These are phyloP conservation scores for Isotomurus palustris DNA, from an alignment of 2,888 invertebrate species.

Conservation along the genomic window DNA sequence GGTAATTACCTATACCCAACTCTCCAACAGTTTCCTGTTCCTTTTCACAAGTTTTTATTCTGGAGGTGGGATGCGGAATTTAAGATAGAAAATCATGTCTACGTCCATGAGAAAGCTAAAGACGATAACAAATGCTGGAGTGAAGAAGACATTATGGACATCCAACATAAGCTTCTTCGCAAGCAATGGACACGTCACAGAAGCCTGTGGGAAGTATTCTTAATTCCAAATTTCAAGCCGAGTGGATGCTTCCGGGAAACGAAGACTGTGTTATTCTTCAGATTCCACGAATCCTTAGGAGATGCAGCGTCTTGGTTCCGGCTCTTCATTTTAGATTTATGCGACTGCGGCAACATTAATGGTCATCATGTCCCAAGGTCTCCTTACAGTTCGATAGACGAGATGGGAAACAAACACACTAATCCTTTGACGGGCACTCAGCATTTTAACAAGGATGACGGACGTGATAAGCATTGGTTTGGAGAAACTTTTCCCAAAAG, in stretches of 20 bases:
- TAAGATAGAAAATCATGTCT: conserved; percentile 26
- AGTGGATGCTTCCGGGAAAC: conserved; percentile 17
- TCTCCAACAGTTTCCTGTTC: conserved; percentile 30
- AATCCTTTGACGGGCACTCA: not conserved
- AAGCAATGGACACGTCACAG: conserved; percentile 35
- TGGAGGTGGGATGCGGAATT: conserved; percentile 36
- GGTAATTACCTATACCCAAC: conserved; percentile 20
- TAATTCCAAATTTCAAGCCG: conserved; percentile 30
- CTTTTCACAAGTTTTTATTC: conserved; percentile 27
- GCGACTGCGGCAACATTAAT: conserved; percentile 11
- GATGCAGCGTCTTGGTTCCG: conserved; percentile 25
- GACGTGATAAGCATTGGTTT: not conserved
- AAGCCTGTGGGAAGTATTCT: conserved; percentile 33
- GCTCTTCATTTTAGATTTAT: conserved; percentile 18
- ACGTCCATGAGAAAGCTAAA: conserved; percentile 29
- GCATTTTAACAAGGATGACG: conserved; percentile 1
- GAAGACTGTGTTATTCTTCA: conserved; percentile 25
- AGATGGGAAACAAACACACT: too few species aligned
- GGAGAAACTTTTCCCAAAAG: not conserved
- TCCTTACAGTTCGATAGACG: not conserved
- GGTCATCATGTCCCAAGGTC: conserved; percentile 1
- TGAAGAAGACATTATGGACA: conserved; percentile 30
- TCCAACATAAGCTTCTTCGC: conserved; percentile 31
- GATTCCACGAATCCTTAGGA: conserved; percentile 26
- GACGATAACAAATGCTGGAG: conserved; percentile 32